These are phyloP conservation scores for Coranthus polyacanthus DNA, from an alignment of 2,797 vertebrate genomes.

Conservation along the genomic window DNA sequence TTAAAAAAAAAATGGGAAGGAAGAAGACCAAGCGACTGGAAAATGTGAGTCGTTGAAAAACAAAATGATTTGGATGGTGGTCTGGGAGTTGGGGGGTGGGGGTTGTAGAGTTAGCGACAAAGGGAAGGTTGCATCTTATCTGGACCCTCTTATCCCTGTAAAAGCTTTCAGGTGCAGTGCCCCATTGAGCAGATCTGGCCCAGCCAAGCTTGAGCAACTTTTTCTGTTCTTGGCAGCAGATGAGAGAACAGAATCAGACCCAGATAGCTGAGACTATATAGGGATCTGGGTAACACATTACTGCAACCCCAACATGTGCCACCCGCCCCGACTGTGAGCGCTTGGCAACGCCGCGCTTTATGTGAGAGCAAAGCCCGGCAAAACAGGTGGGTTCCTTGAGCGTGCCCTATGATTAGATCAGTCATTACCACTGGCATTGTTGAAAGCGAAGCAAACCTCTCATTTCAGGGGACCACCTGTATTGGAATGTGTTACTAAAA, in stretches of 20 bases:
- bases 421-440: constrained; percentile 72
- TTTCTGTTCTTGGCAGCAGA: constrained; percentile 75
- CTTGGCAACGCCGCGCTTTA: constrained; percentile 58
- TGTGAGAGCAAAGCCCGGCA: constrained; percentile 50
- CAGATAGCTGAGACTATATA: constrained; percentile 62
- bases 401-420: constrained; percentile 75
- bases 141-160: constrained; percentile 66
- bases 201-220: constrained; percentile 41
- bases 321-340: constrained; percentile 59
- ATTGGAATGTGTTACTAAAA: constrained; percentile 62
- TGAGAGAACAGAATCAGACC: constrained; percentile 69
- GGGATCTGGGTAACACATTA: constrained; percentile 71
- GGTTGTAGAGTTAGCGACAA: constrained; percentile 13
- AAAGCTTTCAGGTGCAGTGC: constrained; percentile 80
- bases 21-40: constrained; percentile 70
- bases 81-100: neutral
- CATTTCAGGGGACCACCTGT: constrained; percentile 74
- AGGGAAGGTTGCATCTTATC: constrained; percentile 69
- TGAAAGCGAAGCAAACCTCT: constrained; percentile 59
- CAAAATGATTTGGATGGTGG: constrained; percentile 69
- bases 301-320: constrained; percentile 70
- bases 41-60: constrained; percentile 78
- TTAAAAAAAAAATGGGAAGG: constrained; percentile 13
- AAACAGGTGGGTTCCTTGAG: constrained; percentile 74
- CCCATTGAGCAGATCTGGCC: constrained; percentile 64